Evolutionary conservation across 2,797 vertebrate genomes (phyloP), one percentile per base, ranked within the genome.

Genomic region (Trachops cirrhosus): DNA sequence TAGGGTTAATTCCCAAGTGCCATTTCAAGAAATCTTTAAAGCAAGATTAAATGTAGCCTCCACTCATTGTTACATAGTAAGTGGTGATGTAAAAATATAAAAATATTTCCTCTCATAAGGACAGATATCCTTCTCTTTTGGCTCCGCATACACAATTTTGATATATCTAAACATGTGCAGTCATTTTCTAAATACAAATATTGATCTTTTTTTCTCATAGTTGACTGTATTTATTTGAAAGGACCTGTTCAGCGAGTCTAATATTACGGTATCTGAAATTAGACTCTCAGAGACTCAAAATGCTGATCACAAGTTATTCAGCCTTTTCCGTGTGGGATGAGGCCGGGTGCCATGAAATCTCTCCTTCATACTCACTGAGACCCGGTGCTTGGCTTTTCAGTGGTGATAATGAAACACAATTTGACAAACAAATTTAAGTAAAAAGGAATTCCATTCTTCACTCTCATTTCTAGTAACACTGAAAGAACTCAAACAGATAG

Each of bases 21-120:
- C 39, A 46, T 78, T 94, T 89, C 24, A 84, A 85, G 50, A 89
- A 78, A 82, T 91, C 46, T 82, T 91, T 52, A 44, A 64, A 54
- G 57, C 37, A 39, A 68, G 82, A 95, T 68, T 67, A 80, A 91
- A 80, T 24, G 10, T 82, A 85, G 15, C 64, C 6, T 57, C 57
- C 4, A 59, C 16, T 9, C 48, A 46, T 50, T 75, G 57, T 46
- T 75, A 39, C 48, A 39, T 11, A 57, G 7, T 46, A 48, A 83
- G 39, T 68, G 15, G 14, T 26, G 3, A 41, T 85, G 4, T 50
- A 44, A 71, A 59, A 70, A 44, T 74, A 52, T 64, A 32, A 94
- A 83, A 48, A 48, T 75, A 82, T n/a, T 67, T 86, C 11, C 29
- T 87, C 5, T 57, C 8, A n/a, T 64, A 75, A 70, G 83, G 48